Percentiles rank a stretch among this genome's conserved stretches.
Evolutionary conservation across 1,140 invertebrate genomes (phyloP).

Genomic region (Magallana gigas): DNA sequence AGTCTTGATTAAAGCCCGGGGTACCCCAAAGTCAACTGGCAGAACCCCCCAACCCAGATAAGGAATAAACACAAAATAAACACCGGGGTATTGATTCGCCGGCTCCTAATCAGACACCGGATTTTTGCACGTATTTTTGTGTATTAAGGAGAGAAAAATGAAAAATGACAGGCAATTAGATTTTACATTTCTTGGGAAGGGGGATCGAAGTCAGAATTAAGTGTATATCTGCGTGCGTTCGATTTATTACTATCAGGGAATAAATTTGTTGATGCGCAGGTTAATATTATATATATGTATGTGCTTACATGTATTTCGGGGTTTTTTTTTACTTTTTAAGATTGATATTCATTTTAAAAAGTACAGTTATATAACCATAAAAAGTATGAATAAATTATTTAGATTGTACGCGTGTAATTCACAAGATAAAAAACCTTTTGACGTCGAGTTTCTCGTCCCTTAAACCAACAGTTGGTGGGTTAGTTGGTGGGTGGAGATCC

Average conservation of each 20-base stretch:
- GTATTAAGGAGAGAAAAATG: constrained; percentile 25
- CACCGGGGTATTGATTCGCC: neutral
- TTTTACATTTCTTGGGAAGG: too few species aligned
- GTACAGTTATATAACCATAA: neutral
- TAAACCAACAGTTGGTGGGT: too few species aligned
- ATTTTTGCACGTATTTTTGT: constrained; percentile 12
- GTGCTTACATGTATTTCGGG: neutral
- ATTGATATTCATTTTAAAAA: neutral
- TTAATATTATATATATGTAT: neutral
- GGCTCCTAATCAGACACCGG: neutral
- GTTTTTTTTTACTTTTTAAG: neutral
- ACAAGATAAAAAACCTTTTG: too few species aligned
- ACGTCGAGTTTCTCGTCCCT: too few species aligned
- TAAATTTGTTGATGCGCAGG: neutral
- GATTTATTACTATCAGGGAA: neutral
- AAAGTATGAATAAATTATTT: too few species aligned
- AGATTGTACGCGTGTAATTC: too few species aligned
- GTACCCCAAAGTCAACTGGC: neutral
- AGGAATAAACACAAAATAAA: constrained; percentile 32
- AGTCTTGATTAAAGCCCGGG: neutral
- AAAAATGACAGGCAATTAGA: neutral
- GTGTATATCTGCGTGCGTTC: neutral
- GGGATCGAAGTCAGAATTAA: too few species aligned
- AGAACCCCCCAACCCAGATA: neutral
- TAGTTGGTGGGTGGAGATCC: too few species aligned